Conservation (phyloP, 2,797 vertebrate species). For the Avahi laniger region DNA sequence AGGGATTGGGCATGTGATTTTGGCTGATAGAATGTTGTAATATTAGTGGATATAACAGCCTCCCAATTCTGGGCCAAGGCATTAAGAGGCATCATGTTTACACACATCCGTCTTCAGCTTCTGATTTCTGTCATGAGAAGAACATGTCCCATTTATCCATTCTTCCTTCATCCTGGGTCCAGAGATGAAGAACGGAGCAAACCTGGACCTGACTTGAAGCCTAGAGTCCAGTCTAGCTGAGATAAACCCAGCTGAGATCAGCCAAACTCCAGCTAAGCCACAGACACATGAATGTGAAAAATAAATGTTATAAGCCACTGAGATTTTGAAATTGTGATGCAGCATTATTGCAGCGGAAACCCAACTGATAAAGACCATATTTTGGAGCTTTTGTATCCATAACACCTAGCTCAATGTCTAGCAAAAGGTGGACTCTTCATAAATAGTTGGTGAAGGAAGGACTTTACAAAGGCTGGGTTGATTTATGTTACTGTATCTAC, state of each 20-base stretch:
- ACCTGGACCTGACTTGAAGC: background rate
- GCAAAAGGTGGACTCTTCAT: background rate
- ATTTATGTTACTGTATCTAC: background rate
- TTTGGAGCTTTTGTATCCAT: background rate
- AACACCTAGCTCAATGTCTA: background rate
- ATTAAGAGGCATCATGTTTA: background rate
- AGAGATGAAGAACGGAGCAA: background rate
- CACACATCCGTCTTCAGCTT: background rate
- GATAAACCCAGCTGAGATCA: background rate
- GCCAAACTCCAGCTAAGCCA: background rate
- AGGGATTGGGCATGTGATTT: background rate
- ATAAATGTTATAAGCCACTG: background rate
- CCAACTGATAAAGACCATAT: background rate
- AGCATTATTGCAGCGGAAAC: background rate
- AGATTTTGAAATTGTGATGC: background rate
- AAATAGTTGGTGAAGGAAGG: background rate
- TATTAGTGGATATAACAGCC: background rate
- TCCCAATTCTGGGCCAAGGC: background rate
- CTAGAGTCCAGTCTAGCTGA: background rate
- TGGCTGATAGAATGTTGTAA: background rate
- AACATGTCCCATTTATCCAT: background rate
- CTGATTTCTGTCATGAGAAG: background rate
- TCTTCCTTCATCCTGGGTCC: background rate
- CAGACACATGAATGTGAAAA: background rate
- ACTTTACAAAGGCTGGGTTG: background rate